phyloP scores from a whole-genome alignment of 2,113 vertebrate species.

The Peromyscus californicus region DNA sequence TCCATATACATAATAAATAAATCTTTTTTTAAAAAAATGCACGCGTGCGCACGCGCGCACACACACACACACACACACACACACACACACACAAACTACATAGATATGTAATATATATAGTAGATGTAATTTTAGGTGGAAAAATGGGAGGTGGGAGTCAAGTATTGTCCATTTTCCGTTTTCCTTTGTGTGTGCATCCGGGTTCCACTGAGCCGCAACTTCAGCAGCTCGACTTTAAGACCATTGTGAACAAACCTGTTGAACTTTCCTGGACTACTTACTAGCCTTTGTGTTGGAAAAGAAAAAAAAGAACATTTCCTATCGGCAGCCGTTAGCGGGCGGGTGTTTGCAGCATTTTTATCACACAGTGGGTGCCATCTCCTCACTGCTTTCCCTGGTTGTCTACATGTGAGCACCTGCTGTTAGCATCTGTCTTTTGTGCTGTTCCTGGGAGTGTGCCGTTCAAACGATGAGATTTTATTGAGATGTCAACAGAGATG shows the following conservation, averaged over 20 bases:
- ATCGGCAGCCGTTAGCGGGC: no score
- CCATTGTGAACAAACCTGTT: neutral
- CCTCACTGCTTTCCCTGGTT: neutral
- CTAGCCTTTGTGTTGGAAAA: neutral
- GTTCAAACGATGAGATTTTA: neutral
- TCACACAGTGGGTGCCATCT: neutral
- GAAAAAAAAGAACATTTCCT: neutral
- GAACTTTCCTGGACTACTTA: no score
- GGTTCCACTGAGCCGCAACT: neutral
- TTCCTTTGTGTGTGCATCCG: neutral
- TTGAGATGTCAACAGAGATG: neutral
- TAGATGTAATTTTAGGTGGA: neutral
- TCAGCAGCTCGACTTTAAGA: neutral
- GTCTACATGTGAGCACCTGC: neutral
- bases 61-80: no score
- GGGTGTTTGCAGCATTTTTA: neutral
- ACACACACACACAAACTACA: no score
- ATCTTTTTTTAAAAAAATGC: no score
- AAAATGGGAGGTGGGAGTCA: neutral
- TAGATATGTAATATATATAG: neutral
- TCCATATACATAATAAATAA: no score
- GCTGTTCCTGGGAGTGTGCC: constrained; percentile 93
- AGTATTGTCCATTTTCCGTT: neutral
- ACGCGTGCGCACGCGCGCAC: no score
- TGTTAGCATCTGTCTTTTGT: constrained; percentile 89